A percentile compares a stretch with the other conserved stretches of the same genome.
Conservation (phyloP, 2,888 invertebrate genomes). For the Rutpela maculata region DNA sequence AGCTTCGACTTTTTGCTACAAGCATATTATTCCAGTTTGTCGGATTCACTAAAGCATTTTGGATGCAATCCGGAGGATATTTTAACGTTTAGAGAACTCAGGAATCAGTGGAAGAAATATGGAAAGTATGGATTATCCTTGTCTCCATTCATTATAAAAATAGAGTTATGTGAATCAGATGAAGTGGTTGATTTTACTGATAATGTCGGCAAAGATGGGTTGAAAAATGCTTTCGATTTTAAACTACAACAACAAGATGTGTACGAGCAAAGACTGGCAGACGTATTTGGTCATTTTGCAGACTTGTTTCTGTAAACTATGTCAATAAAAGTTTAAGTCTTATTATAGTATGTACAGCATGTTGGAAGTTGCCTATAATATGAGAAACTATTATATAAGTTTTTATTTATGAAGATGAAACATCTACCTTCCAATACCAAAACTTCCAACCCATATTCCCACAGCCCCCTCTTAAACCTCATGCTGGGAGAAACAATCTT, state of each 20-base stretch:
- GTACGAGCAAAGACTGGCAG: slow-evolving; percentile 30
- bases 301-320: background rate
- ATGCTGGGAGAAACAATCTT: too few species aligned
- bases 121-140: slow-evolving; percentile 51
- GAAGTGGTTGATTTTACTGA: slow-evolving; percentile 58
- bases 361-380: too few species aligned
- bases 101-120: slow-evolving; percentile 54
- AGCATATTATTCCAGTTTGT: slow-evolving; percentile 50
- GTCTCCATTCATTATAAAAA: slow-evolving; percentile 47
- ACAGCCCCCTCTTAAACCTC: too few species aligned
- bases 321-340: too few species aligned
- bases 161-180: slow-evolving; percentile 54
- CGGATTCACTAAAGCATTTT: slow-evolving; percentile 45
- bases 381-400: too few species aligned
- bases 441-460: too few species aligned
- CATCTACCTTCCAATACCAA: too few species aligned
- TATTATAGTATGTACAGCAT: too few species aligned
- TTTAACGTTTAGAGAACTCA: slow-evolving; percentile 45
- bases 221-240: slow-evolving; percentile 41
- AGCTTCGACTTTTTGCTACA: slow-evolving; percentile 51
- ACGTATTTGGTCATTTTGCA: background rate
- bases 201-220: slow-evolving; percentile 39
- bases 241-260: slow-evolving; percentile 49
- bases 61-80: slow-evolving; percentile 49
- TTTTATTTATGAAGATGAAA: too few species aligned